phyloP scores from a whole-genome alignment of 2,797 vertebrate species.

The Allobates femoralis region DNA sequence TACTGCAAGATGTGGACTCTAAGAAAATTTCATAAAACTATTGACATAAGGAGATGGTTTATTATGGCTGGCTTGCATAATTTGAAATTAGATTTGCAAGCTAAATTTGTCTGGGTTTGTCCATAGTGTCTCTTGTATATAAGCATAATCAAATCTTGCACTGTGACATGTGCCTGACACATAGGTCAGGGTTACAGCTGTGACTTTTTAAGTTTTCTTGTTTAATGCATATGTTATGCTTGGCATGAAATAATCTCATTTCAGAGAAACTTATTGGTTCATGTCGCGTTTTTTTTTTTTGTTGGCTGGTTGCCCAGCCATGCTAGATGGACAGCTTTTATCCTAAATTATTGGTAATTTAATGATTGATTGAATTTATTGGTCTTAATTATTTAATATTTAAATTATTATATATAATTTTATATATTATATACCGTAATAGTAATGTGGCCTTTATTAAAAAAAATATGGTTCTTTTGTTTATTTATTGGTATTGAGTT shows the following conservation, averaged over 20 bases:
- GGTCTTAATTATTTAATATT: no score
- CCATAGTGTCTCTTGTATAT: background rate
- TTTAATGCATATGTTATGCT: background rate
- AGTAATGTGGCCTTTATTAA: no score
- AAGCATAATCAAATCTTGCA: background rate
- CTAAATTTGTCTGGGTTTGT: background rate
- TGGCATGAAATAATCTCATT: background rate
- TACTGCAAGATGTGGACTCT: background rate
- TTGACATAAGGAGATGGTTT: background rate
- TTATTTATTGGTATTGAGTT: no score
- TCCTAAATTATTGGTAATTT: no score
- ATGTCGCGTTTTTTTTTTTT: no score
- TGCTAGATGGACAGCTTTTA: no score
- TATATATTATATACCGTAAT: no score
- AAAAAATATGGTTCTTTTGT: no score
- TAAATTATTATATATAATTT: no score
- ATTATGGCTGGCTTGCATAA: background rate
- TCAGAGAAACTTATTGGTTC: background rate
- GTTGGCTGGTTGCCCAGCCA: no score
- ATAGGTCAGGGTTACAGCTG: background rate
- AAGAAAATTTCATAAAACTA: background rate
- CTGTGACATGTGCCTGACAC: background rate
- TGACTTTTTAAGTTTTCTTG: background rate
- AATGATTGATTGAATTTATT: no score
- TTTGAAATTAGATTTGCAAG: background rate